Conservation (phyloP, 2,888 invertebrate species). For the Ceraclea dissimilis region DNA sequence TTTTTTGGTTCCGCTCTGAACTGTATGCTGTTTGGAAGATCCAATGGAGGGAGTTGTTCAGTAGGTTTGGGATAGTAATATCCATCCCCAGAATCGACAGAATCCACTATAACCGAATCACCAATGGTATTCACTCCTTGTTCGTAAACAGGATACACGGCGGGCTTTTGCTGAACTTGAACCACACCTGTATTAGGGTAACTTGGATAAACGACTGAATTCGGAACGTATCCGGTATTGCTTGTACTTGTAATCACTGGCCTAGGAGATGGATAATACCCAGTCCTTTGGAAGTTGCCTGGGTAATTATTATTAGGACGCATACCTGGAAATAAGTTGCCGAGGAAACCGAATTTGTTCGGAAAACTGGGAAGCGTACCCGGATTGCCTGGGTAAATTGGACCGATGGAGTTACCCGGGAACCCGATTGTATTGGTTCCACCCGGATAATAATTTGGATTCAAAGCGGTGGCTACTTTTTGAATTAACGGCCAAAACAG, state of each 20-base stretch:
- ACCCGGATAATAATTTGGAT: background rate
- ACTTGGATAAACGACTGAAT: background rate
- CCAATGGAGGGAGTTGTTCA: constrained; percentile 16
- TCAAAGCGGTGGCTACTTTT: constrained; percentile 1
- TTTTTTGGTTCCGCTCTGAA: constrained; percentile 10
- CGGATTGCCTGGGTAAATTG: constrained; percentile 14
- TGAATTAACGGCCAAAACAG: constrained; percentile 14
- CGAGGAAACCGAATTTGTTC: constrained; percentile 16
- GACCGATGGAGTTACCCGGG: constrained; percentile 7
- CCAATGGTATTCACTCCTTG: constrained; percentile 14
- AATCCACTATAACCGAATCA: constrained; percentile 9
- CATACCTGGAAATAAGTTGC: constrained; percentile 10
- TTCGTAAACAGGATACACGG: background rate
- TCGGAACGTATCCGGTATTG: constrained; percentile 3
- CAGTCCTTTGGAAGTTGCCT: constrained; percentile 14
- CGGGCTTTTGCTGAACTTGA: too few species aligned
- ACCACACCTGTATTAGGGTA: background rate
- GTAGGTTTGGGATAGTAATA: constrained; percentile 24
- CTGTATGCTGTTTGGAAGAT: constrained; percentile 15
- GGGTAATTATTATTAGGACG: background rate
- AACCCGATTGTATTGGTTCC: constrained; percentile 19
- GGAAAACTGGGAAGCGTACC: constrained; percentile 17
- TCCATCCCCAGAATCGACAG: constrained; percentile 2
- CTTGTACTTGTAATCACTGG: background rate
- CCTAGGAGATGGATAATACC: constrained; percentile 1